Evolutionary conservation across 2,888 invertebrate genomes (phyloP), one percentile per base, ranked within the genome.

Genomic region (Drosophila greeni): DNA sequence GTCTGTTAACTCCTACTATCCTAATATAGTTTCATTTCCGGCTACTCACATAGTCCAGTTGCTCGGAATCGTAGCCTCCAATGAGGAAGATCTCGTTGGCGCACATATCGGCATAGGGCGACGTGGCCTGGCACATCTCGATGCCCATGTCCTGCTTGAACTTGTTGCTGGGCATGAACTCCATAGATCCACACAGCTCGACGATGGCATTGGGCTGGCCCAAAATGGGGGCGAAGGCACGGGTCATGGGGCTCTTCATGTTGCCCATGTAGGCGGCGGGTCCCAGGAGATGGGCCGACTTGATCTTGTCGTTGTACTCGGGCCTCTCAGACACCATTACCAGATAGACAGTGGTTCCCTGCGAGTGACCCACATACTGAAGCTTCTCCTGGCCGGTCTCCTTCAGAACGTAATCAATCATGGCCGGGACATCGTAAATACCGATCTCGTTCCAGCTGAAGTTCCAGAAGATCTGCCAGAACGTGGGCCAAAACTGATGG

Each of bases 361-460:
- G 97, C 0, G 96, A 97, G 88, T 97, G 97, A 0, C 97, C 98
- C 40, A 97, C 90, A 86, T 97, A 98, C 16, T 84, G 81, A 16
- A 86, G 52, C 51, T 86, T 59, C 5, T 55, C 20, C 43, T 82
- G 66, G 3, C 79, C 83, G 0, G 85, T 86, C 1, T 37, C 7
- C 3, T 66, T 20, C 16, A 87, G 87, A 2, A 92, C 90, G 76
- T 94, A 93, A 86, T 96, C 93, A 61, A 98, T 92, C 75, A 92
- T 93, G 0, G 97, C 95, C 12, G 98, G 97, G 55, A 98, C 86
- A 88, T 99, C 98, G 84, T 94, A 92, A 33, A 92, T 87, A 0
- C 94, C 96, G 90, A 97, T 95, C 88, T 98, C 96, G 81, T 97
- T 95, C 91, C 95, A 98, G 76, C 96, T 96, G 52, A 87, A 87